Percentiles rank a stretch among this genome's conserved stretches.
Evolutionary conservation across 2,797 vertebrate species (phyloP).

Genomic region (Percopsis omiscomaycus): DNA sequence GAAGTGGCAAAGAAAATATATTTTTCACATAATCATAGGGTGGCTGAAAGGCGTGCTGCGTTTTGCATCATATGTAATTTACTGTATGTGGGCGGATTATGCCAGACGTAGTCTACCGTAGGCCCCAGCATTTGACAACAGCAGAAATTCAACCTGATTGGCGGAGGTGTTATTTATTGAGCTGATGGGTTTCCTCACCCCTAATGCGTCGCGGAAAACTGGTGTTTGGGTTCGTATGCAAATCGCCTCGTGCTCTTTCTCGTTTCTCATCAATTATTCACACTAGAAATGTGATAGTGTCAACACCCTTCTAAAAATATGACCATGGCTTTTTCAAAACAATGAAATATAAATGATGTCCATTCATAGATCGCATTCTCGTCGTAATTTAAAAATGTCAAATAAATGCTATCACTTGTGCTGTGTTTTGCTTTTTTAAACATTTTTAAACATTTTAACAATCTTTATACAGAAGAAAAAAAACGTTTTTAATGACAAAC

Average conservation of each 20-base stretch:
- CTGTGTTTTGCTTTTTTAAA: too few species aligned
- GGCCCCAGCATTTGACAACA: too few species aligned
- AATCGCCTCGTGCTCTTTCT: conserved; percentile 54
- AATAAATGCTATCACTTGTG: too few species aligned
- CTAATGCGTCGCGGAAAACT: conserved; percentile 4
- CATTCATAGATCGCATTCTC: conserved; percentile 34
- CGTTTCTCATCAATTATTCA: conserved; percentile 67
- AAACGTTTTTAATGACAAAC: too few species aligned
- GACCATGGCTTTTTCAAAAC: conserved; percentile 1
- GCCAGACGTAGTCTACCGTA: too few species aligned
- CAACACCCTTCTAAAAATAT: neutral
- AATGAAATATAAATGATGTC: conserved; percentile 16
- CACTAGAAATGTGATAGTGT: conserved; percentile 47
- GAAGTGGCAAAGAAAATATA: conserved; percentile 48
- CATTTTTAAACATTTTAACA: too few species aligned
- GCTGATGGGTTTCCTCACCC: too few species aligned
- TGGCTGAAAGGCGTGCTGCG: conserved; percentile 15
- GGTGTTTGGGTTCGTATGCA: conserved; percentile 79
- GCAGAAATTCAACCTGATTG: too few species aligned
- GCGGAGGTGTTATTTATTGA: too few species aligned
- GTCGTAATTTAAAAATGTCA: conserved; percentile 56
- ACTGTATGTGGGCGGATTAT: neutral
- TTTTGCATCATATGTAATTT: conserved; percentile 6
- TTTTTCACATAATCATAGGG: conserved; percentile 56
- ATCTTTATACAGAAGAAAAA: too few species aligned